Percentiles rank a stretch among this genome's conserved stretches.
phyloP scores from a whole-genome alignment of 2,797 vertebrate genomes.

The Pyrocephalus nanus region DNA sequence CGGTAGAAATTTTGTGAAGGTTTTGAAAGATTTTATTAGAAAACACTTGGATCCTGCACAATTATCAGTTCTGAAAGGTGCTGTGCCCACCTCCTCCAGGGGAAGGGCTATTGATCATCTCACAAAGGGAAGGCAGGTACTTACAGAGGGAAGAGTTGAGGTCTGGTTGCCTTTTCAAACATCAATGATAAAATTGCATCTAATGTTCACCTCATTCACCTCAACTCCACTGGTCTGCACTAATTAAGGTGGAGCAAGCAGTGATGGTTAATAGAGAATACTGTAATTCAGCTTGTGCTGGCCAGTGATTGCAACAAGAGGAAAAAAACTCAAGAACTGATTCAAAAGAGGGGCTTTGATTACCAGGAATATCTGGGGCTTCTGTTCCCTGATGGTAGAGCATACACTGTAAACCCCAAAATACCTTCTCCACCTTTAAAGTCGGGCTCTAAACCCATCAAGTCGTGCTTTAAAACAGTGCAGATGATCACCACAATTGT shows the following conservation, averaged over 20 bases:
- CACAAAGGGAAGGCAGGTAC: constrained; percentile 45
- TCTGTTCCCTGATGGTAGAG: constrained; percentile 39
- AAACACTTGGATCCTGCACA: constrained; percentile 66
- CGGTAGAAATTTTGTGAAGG: constrained; percentile 53
- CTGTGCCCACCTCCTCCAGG: constrained; percentile 61
- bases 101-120: constrained; percentile 71
- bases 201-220: constrained; percentile 62
- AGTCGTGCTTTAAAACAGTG: not conserved
- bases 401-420: not conserved
- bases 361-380: constrained; percentile 42
- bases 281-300: constrained; percentile 38
- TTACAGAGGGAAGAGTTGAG: constrained; percentile 16
- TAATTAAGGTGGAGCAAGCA: constrained; percentile 62
- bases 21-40: constrained; percentile 75
- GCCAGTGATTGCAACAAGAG: constrained; percentile 37
- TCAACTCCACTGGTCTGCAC: constrained; percentile 50
- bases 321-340: constrained; percentile 35
- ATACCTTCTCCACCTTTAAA: not conserved
- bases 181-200: constrained; percentile 54
- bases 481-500: not conserved
- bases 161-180: constrained; percentile 62
- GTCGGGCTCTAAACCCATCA: not conserved
- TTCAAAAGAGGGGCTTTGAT: constrained; percentile 58
- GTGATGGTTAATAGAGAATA: constrained; percentile 30
- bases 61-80: constrained; percentile 72